A percentile compares a stretch with the other conserved stretches of the same genome.
phyloP scores from a whole-genome alignment of 2,113 vertebrate genomes.

The Pyxicephalus adspersus region DNA sequence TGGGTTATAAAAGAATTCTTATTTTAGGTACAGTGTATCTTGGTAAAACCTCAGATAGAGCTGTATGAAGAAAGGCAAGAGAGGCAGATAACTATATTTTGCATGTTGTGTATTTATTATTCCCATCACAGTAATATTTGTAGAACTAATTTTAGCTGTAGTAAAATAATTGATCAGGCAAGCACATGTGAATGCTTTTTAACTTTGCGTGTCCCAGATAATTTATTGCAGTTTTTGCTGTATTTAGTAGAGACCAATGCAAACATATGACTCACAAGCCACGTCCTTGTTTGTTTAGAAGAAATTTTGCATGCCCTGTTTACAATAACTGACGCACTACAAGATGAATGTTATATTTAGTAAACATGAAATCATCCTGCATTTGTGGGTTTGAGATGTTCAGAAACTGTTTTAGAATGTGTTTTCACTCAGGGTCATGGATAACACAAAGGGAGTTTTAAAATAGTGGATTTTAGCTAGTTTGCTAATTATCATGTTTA shows the following conservation, averaged over 20 bases:
- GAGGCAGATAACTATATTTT: no score
- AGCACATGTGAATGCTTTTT: neutral
- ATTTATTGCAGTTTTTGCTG: neutral
- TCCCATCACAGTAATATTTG: no score
- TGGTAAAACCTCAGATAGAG: no score
- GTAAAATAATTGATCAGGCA: neutral
- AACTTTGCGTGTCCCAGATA: neutral
- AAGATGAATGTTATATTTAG: slow-evolving; percentile 34
- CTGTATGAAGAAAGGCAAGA: no score
- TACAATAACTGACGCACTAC: slow-evolving; percentile 23
- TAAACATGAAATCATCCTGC: slow-evolving; percentile 28
- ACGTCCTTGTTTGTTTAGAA: slow-evolving; percentile 18
- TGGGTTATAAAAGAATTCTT: no score
- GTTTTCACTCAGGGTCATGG: no score
- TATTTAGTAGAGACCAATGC: slow-evolving; percentile 1
- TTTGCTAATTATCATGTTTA: no score
- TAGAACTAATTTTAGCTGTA: neutral
- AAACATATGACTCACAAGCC: slow-evolving; percentile 13
- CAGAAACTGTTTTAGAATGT: no score
- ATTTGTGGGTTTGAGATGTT: slow-evolving; percentile 4
- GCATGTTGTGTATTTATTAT: no score
- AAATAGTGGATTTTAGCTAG: no score
- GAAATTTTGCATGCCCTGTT: slow-evolving; percentile 36
- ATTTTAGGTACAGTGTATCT: no score
- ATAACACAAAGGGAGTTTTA: no score